Evolutionary conservation across 2,888 invertebrate species (phyloP), one percentile per base, ranked within the genome.

Genomic region (Cataglyphis cursor): DNA sequence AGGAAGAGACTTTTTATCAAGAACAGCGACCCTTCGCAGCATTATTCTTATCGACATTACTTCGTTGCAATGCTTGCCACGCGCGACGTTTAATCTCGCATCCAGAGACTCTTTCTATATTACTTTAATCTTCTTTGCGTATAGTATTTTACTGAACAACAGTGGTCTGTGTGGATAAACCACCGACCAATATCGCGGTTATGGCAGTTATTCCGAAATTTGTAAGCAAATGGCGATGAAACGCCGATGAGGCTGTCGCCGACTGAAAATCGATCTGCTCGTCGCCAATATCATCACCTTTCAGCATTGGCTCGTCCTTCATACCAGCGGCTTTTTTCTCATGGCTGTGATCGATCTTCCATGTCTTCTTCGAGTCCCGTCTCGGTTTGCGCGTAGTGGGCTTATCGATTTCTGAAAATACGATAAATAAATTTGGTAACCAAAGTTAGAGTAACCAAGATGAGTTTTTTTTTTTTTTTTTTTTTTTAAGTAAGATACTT

Each of bases 271-370:
- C 92, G 81, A 91, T 90, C 88, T 91, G 90, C 48, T 92, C 93
- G 59, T 92, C 91, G 73, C 89, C 92, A 64, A 87, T 89, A 28
- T 92, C 92, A 75, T 87, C 88, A n/a, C 91, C 92, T 81, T 93
- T 93, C 74, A 90, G 66, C 84, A 91, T 90, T 81, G 93, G 89
- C 74, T 93, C 93, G 86, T 94, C 94, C 86, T 91, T 93, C 90
- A 93, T 94, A 28, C 93, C 94, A 1, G 92, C 92, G 1, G 90
- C 90, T 75, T 93, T 92, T 81, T 93, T 94, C 51, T 93, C 93
- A 82, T 93, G 89, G 18, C 86, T 89, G 72, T 91, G 90, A 90
- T 94, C 92, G 70, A 89, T 86, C 65, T 91, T 92, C 94, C 94
- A 93, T 3, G 89, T 83, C 81, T 93, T 94, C 86, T 93, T 94